Evolutionary conservation across 2,888 invertebrate species (phyloP), one percentile per base, ranked within the genome.

Genomic region (Tortricodes alternella): DNA sequence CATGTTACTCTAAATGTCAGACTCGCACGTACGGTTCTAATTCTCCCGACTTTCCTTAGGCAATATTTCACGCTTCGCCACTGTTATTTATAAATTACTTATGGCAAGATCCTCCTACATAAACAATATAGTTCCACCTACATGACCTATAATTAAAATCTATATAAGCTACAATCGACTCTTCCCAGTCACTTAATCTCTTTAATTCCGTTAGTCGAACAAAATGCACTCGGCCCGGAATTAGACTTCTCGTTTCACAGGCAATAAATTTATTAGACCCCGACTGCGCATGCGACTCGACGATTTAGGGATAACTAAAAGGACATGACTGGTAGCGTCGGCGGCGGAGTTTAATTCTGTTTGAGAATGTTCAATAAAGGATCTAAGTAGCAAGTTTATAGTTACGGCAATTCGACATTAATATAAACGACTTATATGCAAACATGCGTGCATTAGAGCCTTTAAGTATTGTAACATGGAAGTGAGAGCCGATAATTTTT

Each of bases 211-310:
- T 74, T 70, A 70, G 62, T 65, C 64, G 65, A 72, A 76, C 73
- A 73, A 77, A 78, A 78, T 71, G 70, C 70, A 66, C 70, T 74
- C 62, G 64, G 63, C 64, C 66, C 74, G 60, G 73, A 77, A 84
- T 85, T 80, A 80, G 81, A 79, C 76, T 71, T 76, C 76, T 84
- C 78, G 71, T 77, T 83, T 80, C 78, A 77, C 78, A 80, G 72
- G 68, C 70, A 74, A 80, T 84, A 78, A 82, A 80, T 80, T 74
- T 73, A 71, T 74, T 77, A 73, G 75, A 76, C 75, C 75, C 78
- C 75, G 62, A 73, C 78, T 62, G 76, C 51, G 76, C 62, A 62
- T 66, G 67, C 67, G 61, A 68, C 62, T 44, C 63, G 67, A 68
- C 65, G 68, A 66, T 70, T 68, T 67, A 65, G 49, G 56, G 37